These are phyloP conservation scores for Phoronis australis DNA, from an alignment of 2,888 invertebrate species.

Conservation along the genomic window DNA sequence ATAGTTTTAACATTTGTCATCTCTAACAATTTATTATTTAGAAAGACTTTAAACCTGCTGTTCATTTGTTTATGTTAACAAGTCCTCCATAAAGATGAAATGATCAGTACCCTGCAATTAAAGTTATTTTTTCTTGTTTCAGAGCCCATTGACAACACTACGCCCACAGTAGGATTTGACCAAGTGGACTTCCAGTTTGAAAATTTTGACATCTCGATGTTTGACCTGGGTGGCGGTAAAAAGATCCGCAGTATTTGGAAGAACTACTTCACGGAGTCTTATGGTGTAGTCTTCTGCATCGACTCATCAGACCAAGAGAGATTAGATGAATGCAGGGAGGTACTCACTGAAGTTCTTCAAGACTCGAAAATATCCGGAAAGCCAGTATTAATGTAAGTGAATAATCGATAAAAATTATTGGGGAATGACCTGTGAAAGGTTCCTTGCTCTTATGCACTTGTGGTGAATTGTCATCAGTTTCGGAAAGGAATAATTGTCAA, in stretches of 20 bases:
- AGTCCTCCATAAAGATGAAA: too few species aligned
- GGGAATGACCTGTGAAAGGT: too few species aligned
- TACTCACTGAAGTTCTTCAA: constrained; percentile 72
- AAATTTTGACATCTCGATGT: constrained; percentile 68
- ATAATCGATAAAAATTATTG: too few species aligned
- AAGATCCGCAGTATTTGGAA: constrained; percentile 96
- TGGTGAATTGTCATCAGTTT: too few species aligned
- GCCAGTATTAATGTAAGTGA: constrained; percentile 72
- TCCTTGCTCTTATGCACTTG: too few species aligned
- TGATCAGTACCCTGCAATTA: too few species aligned
- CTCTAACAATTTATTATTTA: too few species aligned
- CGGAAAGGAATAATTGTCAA: too few species aligned
- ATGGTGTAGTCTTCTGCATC: constrained; percentile 93
- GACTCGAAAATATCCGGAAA: constrained; percentile 76
- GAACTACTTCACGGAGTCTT: constrained; percentile 92
- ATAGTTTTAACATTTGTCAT: too few species aligned
- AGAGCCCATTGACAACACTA: constrained; percentile 35
- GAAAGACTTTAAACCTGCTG: too few species aligned
- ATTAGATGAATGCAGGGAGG: constrained; percentile 86
- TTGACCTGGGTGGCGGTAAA: constrained; percentile 70
- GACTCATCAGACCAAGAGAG: constrained; percentile 90
- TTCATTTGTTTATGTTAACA: too few species aligned
- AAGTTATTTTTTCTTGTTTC: constrained; percentile 12
- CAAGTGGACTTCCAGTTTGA: constrained; percentile 66
- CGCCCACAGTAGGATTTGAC: constrained; percentile 79